Evolutionary conservation across 2,888 invertebrate species (phyloP).

Genomic region (Onthophagus sagittarius): DNA sequence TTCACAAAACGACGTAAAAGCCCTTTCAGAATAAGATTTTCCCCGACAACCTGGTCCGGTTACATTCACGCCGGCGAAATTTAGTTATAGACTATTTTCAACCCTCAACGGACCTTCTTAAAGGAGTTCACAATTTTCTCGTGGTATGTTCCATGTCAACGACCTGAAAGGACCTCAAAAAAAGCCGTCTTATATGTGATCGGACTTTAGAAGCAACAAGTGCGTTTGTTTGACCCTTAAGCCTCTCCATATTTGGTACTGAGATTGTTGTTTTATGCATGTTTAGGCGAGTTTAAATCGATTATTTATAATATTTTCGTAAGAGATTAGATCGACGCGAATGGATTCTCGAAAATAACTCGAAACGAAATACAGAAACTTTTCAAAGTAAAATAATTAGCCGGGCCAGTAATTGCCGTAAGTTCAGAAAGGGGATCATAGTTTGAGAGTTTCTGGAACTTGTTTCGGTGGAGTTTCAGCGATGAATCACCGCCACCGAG

Average conservation of each 20-base stretch:
- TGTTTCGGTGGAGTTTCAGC: background rate
- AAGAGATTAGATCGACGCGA: background rate
- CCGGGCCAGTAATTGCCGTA: background rate
- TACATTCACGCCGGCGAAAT: background rate
- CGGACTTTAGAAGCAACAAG: constrained; percentile 1
- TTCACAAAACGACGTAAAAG: background rate
- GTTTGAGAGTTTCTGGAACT: background rate
- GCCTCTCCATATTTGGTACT: constrained; percentile 1
- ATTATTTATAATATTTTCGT: background rate
- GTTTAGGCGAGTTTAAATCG: background rate
- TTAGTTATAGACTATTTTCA: background rate
- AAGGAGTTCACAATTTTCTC: background rate
- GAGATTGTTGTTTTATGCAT: constrained; percentile 10
- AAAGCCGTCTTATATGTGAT: background rate
- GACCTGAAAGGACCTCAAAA: background rate
- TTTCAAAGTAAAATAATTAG: background rate
- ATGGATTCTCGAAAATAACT: background rate
- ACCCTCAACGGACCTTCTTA: background rate
- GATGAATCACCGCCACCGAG: background rate
- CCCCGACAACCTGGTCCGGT: background rate
- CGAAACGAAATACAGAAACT: background rate
- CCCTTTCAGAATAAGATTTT: background rate
- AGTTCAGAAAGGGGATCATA: background rate
- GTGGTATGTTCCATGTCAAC: background rate
- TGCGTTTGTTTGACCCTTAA: constrained; percentile 8